Evolutionary conservation across 2,888 invertebrate species (phyloP), one percentile per base, ranked within the genome.

Genomic region (Eupithecia vulgata): DNA sequence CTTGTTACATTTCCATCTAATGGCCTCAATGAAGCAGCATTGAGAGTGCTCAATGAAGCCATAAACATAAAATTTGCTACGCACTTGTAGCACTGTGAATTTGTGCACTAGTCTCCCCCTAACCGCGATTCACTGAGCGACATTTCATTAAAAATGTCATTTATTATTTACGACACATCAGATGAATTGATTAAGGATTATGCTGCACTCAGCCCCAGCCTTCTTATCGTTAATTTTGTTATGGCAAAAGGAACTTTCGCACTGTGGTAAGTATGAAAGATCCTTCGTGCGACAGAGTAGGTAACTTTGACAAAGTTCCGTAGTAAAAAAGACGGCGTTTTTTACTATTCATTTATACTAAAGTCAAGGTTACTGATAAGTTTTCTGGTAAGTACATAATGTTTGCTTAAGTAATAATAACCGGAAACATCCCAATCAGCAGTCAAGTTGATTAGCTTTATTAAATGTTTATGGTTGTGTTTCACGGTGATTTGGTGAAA

Each of bases 121-220:
- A 48, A 71, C 72, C 68, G 35, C 5, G 64, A 69, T 70, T 70
- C 57, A 67, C 40, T 75, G 77, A 80, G 80, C 80, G 84, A 86
- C 83, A 83, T 82, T 85, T 84, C 80, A 87, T 86, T 84, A 83
- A 78, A 76, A 72, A 78, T 72, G 76, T 84, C 77, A 84, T 85
- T 85, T 83, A 82, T 86, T 75, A 81, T 79, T 74, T 76, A 74
- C 68, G 69, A 71, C 74, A 76, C 79, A 59, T 75, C 67, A 74
- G 72, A 67, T 73, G 78, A 79, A 76, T 75, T 71, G 77, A 76
- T 82, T 78, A 70, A 37, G 74, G 42, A 76, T 72, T 76, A 81
- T 64, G 79, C 73, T 72, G 42, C 73, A 73, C 70, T 68, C 45
- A 64, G 72, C 71, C 69, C 65, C 52, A 42, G 52, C 62, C n/a